Conservation (phyloP, 2,113 vertebrate species). For the Ailurus styani region DNA sequence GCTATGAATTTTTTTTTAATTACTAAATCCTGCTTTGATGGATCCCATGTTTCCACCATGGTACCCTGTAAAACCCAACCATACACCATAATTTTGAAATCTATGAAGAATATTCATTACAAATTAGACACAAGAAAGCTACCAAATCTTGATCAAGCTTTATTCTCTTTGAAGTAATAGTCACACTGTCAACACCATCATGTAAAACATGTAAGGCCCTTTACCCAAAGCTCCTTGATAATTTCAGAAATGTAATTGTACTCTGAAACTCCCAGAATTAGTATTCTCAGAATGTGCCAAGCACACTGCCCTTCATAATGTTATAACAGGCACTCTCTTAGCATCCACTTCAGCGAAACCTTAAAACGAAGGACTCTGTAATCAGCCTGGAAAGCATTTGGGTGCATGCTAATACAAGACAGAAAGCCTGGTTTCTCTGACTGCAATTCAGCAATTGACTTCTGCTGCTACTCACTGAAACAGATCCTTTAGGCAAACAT, state of each 20-base stretch:
- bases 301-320: neutral
- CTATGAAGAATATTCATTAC: neutral
- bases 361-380: neutral
- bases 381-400: neutral
- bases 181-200: neutral
- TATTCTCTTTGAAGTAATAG: neutral
- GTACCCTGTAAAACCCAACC: neutral
- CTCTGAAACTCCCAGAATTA: slow-evolving; percentile 16
- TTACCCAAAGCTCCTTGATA: neutral
- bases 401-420: neutral
- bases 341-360: slow-evolving; percentile 15
- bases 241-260: slow-evolving; percentile 8
- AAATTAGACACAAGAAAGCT: slow-evolving; percentile 21
- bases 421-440: neutral
- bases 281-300: neutral
- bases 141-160: neutral
- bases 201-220: neutral
- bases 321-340: neutral
- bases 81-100: neutral
- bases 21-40: neutral
- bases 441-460: neutral
- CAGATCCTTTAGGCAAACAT: slow-evolving; percentile 34
- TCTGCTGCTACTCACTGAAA: neutral
- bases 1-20: neutral
- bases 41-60: neutral